Base-by-base conservation (phyloP, 2,113 vertebrate genomes). In the Pimephales promelas region DNA sequence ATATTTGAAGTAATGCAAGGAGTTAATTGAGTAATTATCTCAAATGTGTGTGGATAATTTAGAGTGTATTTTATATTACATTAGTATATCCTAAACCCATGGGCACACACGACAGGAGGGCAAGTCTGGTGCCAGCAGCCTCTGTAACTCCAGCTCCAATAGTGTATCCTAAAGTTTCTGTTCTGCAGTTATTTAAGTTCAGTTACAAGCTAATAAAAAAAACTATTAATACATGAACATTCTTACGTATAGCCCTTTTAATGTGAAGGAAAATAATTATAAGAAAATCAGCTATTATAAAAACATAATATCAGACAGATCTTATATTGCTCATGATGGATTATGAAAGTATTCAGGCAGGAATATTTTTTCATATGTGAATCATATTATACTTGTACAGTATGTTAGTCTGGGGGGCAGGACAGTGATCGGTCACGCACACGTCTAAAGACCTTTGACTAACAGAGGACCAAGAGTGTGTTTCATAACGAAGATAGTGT, bases 321-420 rank as follows among this genome's bases (percentile, higher is more conserved):
- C n/a, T 10, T 24, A 24, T 24, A 59, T 24, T 59, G 9, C 2
- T 74, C n/a, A 45, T 71, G 22, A 73, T 70, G 34, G 8, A 18
- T 71, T 36, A 43, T 43, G 36, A 43, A 20, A 22, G 64, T 68
- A 20, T 36, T 36, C 47, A 74, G 26, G 45, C n/a, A 16, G 47
- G 3, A 47, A 72, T 3, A 7, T 61, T 14, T 61, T 16, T 28
- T 62, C 5, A 34, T 20, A 10, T 40, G 24, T 64, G 16, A 13
- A 28, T 64, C 61, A 31, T 72, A 61, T 24, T 61, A 70, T 68
- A 54, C 2, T 18, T 54, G 72, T 31, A 54, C 9, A 59, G 74
- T 61, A 45, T 78, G 36, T 61, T 61, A 28, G 76, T 18, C 56
- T 45, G 26, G 34, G 45, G 31, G 52, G 74, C 74, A 77, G 74